A percentile compares a stretch with the other conserved stretches of the same genome.
phyloP scores from a whole-genome alignment of 2,797 vertebrate genomes.

The Pogonophryne albipinna region DNA sequence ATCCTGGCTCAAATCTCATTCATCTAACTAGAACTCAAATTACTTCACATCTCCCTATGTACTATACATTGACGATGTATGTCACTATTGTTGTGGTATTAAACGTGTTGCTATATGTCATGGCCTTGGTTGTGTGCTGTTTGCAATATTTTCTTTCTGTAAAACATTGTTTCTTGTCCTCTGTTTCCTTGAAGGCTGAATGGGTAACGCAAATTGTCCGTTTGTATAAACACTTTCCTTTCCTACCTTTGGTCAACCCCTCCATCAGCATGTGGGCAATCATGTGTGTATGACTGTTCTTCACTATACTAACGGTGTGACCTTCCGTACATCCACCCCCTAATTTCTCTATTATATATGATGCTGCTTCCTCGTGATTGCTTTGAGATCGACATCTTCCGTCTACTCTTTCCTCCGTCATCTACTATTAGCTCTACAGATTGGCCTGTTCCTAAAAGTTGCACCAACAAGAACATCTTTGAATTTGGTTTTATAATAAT shows the following conservation, averaged over 20 bases:
- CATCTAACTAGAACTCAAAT: not conserved
- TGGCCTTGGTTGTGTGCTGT: not conserved
- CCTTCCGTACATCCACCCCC: not conserved
- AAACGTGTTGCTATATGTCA: not conserved
- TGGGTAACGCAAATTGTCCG: not conserved
- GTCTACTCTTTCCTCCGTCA: not conserved
- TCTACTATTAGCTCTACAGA: not conserved
- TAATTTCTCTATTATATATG: not conserved
- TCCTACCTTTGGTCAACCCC: not conserved
- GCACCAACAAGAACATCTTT: too few species aligned
- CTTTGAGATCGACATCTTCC: not conserved
- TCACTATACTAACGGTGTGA: not conserved
- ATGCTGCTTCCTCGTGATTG: not conserved
- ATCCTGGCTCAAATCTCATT: not conserved
- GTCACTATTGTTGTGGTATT: not conserved
- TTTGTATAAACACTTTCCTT: not conserved
- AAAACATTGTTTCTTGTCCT: not conserved
- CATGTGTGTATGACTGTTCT: not conserved
- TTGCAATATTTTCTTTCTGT: not conserved
- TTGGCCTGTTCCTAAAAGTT: not conserved
- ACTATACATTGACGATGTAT: not conserved
- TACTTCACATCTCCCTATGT: too few species aligned
- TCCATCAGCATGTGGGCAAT: not conserved
- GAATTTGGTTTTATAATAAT: too few species aligned
- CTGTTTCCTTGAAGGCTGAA: not conserved